Conservation (phyloP, 2,113 vertebrate genomes). For the Ptilonorhynchus violaceus region DNA sequence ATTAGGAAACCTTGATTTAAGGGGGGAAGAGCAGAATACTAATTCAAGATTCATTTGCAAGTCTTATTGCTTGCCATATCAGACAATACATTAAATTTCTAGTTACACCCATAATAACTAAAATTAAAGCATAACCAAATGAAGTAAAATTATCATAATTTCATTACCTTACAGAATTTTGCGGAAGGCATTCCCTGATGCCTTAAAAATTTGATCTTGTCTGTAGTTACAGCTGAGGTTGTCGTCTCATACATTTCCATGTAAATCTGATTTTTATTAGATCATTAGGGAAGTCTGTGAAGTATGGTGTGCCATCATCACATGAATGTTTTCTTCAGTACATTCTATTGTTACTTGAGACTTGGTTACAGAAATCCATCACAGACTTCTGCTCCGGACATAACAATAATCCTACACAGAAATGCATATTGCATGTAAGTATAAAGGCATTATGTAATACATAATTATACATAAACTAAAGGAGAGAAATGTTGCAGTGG, state of each 20-base stretch:
- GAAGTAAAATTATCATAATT: not conserved
- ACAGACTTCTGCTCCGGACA: not conserved
- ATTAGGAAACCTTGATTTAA: not conserved
- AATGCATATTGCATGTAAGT: not conserved
- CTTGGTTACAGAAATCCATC: not conserved
- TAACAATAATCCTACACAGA: not conserved
- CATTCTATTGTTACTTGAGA: not conserved
- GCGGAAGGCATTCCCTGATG: not conserved
- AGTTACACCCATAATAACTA: not conserved
- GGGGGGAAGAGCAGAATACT: not conserved
- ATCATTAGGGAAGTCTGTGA: not conserved
- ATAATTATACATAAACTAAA: not conserved
- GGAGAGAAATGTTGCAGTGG: not conserved
- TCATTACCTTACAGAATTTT: not conserved
- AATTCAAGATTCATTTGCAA: not conserved
- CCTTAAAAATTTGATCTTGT: not conserved
- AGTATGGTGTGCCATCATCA: not conserved
- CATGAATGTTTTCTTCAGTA: not conserved
- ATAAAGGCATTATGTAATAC: rapidly evolving
- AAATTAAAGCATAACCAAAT: not conserved
- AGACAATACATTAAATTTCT: not conserved
- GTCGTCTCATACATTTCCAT: not conserved
- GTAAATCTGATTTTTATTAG: not conserved
- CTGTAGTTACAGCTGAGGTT: not conserved
- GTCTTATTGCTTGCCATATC: not conserved